A percentile compares a stretch with the other conserved stretches of the same genome.
These are phyloP conservation scores for Calameuta pallipes DNA, from an alignment of 2,888 invertebrate genomes.

Conservation along the genomic window DNA sequence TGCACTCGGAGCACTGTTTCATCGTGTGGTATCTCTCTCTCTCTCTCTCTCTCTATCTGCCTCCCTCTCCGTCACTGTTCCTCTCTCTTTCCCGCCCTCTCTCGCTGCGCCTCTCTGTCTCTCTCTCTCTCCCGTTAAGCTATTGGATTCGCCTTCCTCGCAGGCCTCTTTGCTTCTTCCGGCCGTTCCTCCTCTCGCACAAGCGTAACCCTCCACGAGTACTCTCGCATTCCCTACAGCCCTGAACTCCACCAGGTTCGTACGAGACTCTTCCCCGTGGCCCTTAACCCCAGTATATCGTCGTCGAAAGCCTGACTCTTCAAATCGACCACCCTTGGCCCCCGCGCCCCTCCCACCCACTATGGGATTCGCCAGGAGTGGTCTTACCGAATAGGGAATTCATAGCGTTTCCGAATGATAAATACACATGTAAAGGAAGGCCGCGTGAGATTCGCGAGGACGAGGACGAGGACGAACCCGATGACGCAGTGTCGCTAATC, in stretches of 20 bases:
- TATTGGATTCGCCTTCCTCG: background rate
- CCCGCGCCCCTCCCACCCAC: background rate
- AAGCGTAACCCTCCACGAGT: background rate
- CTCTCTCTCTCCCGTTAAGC: background rate
- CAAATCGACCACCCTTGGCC: background rate
- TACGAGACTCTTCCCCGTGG: background rate
- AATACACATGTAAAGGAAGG: background rate
- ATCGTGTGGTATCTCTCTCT: slow-evolving; percentile 7
- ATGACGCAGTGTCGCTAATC: background rate
- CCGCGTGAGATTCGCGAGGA: background rate
- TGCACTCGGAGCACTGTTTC: slow-evolving; percentile 24
- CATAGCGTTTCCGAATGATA: background rate
- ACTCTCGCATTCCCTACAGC: background rate
- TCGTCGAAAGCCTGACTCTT: background rate
- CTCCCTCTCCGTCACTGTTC: background rate
- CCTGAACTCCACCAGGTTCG: background rate
- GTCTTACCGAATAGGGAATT: background rate
- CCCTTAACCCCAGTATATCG: background rate
- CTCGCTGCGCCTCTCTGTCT: background rate
- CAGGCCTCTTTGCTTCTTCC: background rate
- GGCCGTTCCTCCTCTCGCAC: background rate
- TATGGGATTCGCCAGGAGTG: background rate
- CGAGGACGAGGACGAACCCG: background rate
- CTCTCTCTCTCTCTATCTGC: slow-evolving; percentile 1
- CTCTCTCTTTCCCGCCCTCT: background rate